Percentiles rank a stretch among this genome's conserved stretches.
These are phyloP conservation scores for Loxodonta africana DNA, from an alignment of 2,113 vertebrate species.

Conservation along the genomic window DNA sequence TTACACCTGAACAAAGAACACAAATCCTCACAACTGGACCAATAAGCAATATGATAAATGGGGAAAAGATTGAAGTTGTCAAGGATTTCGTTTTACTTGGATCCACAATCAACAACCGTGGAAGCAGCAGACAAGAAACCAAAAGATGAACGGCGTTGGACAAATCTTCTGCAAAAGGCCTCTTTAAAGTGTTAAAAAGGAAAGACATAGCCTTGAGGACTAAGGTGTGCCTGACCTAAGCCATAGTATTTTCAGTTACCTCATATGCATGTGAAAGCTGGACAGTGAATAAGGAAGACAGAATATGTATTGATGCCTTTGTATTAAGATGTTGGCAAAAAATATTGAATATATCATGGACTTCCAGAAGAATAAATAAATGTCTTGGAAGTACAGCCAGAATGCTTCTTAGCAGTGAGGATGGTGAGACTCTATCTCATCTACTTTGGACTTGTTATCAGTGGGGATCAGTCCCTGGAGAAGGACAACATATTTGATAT, in stretches of 20 bases:
- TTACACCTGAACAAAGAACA: neutral
- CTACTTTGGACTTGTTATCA: neutral
- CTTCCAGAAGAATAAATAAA: neutral
- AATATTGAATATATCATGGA: neutral
- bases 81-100: neutral
- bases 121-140: neutral
- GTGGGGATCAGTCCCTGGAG: neutral
- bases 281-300: neutral
- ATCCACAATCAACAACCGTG: neutral
- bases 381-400: neutral
- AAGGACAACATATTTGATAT: neutral
- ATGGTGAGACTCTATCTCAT: neutral
- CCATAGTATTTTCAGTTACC: neutral
- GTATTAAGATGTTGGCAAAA: neutral
- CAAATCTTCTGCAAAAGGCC: neutral
- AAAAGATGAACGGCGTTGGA: neutral
- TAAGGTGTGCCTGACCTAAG: neutral
- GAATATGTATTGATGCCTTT: neutral
- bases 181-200: neutral
- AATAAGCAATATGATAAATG: neutral
- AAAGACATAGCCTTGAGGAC: neutral
- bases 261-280: neutral
- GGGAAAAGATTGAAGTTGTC: neutral
- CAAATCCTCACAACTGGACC: neutral
- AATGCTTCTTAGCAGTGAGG: neutral